Percentiles rank a stretch among this genome's conserved stretches.
Conservation (phyloP, 2,797 vertebrate genomes). For the Nyctibius grandis region DNA sequence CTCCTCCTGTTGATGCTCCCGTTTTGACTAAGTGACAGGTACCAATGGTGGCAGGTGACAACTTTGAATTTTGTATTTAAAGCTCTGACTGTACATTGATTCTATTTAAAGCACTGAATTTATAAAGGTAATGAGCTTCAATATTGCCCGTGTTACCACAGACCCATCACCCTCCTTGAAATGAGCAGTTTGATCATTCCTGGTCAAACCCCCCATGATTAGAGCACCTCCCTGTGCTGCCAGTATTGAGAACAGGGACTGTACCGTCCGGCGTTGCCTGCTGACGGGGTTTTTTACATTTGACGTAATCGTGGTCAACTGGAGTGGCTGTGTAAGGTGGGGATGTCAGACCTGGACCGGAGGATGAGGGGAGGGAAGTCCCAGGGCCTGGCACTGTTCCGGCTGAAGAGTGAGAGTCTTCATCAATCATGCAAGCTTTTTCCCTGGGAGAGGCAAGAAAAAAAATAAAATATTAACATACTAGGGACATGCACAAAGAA, state of each 20-base stretch:
- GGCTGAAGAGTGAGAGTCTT: constrained; percentile 90
- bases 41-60: constrained; percentile 64
- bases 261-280: constrained; percentile 97
- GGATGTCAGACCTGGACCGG: constrained; percentile 97
- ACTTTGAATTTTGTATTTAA: constrained; percentile 36
- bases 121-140: constrained; percentile 63
- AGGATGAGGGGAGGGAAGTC: constrained; percentile 83
- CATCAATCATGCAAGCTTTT: constrained; percentile 88
- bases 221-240: constrained; percentile 83
- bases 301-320: constrained; percentile 99
- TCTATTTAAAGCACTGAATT: constrained; percentile 41
- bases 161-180: constrained; percentile 80
- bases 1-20: background rate
- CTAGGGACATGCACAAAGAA: background rate
- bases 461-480: background rate
- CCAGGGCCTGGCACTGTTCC: constrained; percentile 81
- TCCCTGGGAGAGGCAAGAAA: constrained; percentile 75
- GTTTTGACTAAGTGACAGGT: constrained; percentile 8
- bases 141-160: constrained; percentile 90
- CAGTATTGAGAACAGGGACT: constrained; percentile 94
- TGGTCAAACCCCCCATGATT: constrained; percentile 69
- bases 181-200: constrained; percentile 39
- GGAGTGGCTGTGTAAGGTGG: constrained; percentile 97
- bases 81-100: constrained; percentile 41
- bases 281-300: constrained; percentile 98